Evolutionary conservation across 2,797 vertebrate genomes (phyloP), one percentile per base, ranked within the genome.

Genomic region (Peromyscus eremicus): DNA sequence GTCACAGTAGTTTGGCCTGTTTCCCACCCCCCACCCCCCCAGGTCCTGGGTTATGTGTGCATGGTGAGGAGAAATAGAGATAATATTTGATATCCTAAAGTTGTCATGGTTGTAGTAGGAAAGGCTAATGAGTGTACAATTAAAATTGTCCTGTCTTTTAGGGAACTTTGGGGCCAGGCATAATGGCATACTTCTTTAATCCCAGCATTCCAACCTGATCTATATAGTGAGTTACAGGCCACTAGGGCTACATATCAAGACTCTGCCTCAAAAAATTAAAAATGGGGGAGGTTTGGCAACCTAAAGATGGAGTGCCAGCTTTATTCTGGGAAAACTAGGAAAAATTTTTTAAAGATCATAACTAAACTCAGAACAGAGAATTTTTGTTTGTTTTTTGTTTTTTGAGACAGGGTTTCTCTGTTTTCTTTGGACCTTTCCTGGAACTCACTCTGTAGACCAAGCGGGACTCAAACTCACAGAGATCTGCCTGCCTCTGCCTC

Each of bases 331-430:
- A 76, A 46, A 88, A 86, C 27, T 6, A 77, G 71, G 68, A 43
- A 92, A 85, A 19, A 52, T 29, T 87, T 89, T 79, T 66, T 57
- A 46, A 80, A 96, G 29, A 40, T 94, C 49, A 62, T 71, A 73
- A 21, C 52, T 94, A 57, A 77, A 55, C 23, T 29, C 49, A 73
- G 55, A 71, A 40, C n/a, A 37, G 37, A 49, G 11, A 49, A 49
- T 49, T 49, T 49, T 49, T 49, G 49, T 49, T 49, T 49, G 46
- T 49, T 11, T 49, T 49, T 49, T 49, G 49, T 49, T 49, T 49
- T 49, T 11, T 49, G 49, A 49, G 49, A 49, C 49, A 49, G 49
- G 49, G 49, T 49, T 49, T 49, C 49, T 49, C 49, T 49, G 6
- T 49, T 10, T 49, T 11, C 49, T 49, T 49, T 49, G 49, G 2